Conservation (phyloP, 2,113 vertebrate species). For the Labeo rohita region DNA sequence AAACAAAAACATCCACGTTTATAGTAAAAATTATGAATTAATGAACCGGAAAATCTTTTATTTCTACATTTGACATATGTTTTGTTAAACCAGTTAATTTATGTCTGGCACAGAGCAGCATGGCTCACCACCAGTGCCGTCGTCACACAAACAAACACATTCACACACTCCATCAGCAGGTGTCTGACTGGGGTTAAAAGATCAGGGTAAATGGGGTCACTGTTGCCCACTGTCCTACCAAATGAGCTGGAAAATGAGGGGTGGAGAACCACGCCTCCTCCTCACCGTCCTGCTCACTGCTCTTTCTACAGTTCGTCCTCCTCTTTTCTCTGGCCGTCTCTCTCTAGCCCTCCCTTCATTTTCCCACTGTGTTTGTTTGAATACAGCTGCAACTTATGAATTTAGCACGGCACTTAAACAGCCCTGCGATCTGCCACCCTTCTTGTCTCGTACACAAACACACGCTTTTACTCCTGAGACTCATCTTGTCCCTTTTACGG, state of each 20-base stretch:
- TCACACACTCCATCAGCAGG: constrained; percentile 69
- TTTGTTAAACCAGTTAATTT: constrained; percentile 5
- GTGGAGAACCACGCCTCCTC: constrained; percentile 67
- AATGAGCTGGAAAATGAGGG: constrained; percentile 84
- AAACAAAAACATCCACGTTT: background rate
- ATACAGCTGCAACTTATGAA: constrained; percentile 80
- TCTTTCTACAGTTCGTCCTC: constrained; percentile 50
- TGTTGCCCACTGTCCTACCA: constrained; percentile 72
- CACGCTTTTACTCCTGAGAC: constrained; percentile 47
- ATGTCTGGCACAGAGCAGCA: constrained; percentile 1
- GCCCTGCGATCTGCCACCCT: constrained; percentile 67
- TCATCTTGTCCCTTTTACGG: constrained; percentile 44
- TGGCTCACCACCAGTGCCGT: background rate
- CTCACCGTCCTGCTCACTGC: constrained; percentile 55
- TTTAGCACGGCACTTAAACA: constrained; percentile 77
- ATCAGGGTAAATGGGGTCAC: constrained; percentile 65
- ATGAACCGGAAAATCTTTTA: background rate
- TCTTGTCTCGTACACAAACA: constrained; percentile 32
- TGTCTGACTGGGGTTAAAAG: constrained; percentile 71
- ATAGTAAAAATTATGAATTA: background rate
- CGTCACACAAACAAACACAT: constrained; percentile 10
- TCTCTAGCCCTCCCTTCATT: constrained; percentile 39
- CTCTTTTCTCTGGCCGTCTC: constrained; percentile 27
- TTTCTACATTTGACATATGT: constrained; percentile 8
- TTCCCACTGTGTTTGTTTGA: constrained; percentile 65